Base-by-base conservation (phyloP, 2,888 invertebrate genomes). In the Micropterix aruncella region DNA sequence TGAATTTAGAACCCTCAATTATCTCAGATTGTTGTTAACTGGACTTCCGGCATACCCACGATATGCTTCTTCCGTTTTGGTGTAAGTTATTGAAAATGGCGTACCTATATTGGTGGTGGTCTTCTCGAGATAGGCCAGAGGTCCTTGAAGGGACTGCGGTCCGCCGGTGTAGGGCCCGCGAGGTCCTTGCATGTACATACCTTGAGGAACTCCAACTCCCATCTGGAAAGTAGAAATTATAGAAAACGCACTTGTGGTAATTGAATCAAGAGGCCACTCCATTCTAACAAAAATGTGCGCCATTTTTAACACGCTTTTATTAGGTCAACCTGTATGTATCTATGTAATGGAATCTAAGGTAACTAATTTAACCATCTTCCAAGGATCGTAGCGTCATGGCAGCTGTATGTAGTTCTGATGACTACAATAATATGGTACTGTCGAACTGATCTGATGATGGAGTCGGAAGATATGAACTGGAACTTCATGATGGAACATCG, bases 91-190 rank as follows among this genome's bases (percentile, higher is more conserved):
- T 15, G 27, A 7, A 27, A 38, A 18, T 2, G 27, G 15, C 43
- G 49, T 61, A 77, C 79, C 90, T 76, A 91, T 90, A 67, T 88
- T 90, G 66, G 88, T 88, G 56, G 90, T 86, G 51, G 89, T 89
- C 71, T 90, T 89, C 70, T 91, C 90, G 48, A 92, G 69, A 58
- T 83, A 90, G 1, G 90, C 90, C 49, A 91, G 70, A 1, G 90
- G 91, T 4, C 90, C 89, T 52, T 87, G 88, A 44, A 88, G 69
- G 2, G 82, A 73, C 1, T 75, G 70, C 3, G 71, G 71, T 1
- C 74, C 71, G 1, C 74, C 70, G 15, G 75, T 74, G 64, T 79
- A 61, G 56, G 77, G 79, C 75, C 79, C 69, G 18, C 68, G 65
- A 27, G 44, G 12, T 12, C 40, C 19, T 40, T 16, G 16, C 44